Evolutionary conservation across 2,797 vertebrate genomes (phyloP), one percentile per base, ranked within the genome.

Genomic region (Epinephelus coioides): DNA sequence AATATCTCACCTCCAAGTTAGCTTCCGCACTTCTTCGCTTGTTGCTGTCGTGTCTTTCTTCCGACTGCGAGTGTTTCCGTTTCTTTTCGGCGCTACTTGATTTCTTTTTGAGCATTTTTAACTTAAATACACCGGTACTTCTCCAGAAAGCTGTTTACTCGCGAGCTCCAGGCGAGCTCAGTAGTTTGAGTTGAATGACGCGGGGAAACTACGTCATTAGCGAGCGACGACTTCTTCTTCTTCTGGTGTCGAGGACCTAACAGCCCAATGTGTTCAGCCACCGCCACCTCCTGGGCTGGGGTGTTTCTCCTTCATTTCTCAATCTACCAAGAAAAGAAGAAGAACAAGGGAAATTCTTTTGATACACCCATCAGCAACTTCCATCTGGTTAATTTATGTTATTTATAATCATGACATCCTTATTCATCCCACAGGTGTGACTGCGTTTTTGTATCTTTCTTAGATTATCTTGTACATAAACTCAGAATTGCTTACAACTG

Each of bases 41-140:
- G 3, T 76, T 78, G n/a, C 50, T 62, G 2, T 86, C 89, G 6
- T 83, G 88, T 11, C 84, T 87, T 1, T 92, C 91, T 21, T 95
- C 94, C 0, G 85, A 49, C 12, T 89, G 90, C 0, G 88, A 80
- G 62, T 93, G 91, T 82, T 94, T 95, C 61, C 95, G 85, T 67
- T 95, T 96, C 91, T 95, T 96, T 5, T 95, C 95, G 0, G 71
- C 23, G n/a, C 84, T 88, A 1, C 73, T 79, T 0, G 90, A 71
- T 17, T 95, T 96, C 88, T 94, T 96, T 67, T 89, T 94, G 0
- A 94, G 75, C 93, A 94, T 96, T 71, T 82, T 89, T n/a, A 2
- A 4, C 3, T 1, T 1, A 3, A 23, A 46, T 0, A 2, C 17
- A 4, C 1, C 2, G 0, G 0, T 0, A 0, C 3, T 14, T 34